A percentile compares a stretch with the other conserved stretches of the same genome.
Conservation (phyloP, 2,888 invertebrate genomes). For the Nasonia oneida region DNA sequence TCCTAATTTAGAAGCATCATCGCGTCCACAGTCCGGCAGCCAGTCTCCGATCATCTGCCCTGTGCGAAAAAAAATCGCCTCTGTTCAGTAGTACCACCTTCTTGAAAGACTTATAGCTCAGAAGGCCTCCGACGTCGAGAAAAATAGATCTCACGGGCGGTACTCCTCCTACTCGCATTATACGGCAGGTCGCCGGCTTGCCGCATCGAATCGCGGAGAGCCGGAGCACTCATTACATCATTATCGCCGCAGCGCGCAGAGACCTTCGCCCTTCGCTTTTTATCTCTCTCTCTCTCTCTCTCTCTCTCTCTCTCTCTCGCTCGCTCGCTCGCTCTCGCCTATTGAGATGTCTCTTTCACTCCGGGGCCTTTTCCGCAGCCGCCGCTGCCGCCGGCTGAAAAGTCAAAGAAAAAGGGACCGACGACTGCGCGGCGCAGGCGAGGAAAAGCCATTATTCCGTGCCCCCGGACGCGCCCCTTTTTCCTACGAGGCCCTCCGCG, state of each 20-base stretch:
- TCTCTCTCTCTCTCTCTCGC: no score
- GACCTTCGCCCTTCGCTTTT: constrained; percentile 67
- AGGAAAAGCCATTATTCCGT: constrained; percentile 66
- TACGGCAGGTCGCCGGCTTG: constrained; percentile 45
- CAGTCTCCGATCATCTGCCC: constrained; percentile 29
- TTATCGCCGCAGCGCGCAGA: constrained; percentile 71
- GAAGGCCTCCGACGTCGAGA: constrained; percentile 51
- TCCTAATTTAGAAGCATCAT: background rate
- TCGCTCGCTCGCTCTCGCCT: constrained; percentile 37
- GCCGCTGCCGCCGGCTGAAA: constrained; percentile 29
- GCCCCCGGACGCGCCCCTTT: constrained; percentile 60
- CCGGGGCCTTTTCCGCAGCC: constrained; percentile 47
- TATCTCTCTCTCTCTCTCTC: constrained; percentile 52
- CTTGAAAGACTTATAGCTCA: background rate
- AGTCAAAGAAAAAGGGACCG: constrained; percentile 26
- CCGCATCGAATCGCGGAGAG: constrained; percentile 70
- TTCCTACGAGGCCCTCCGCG: constrained; percentile 36
- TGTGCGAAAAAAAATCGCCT: background rate
- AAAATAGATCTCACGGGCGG: constrained; percentile 55
- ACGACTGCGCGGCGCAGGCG: constrained; percentile 31
- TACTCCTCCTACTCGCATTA: constrained; percentile 8
- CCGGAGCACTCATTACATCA: constrained; percentile 73
- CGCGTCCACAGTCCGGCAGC: background rate
- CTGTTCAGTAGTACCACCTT: background rate
- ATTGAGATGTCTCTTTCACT: constrained; percentile 26